Base-by-base conservation (phyloP, 2,113 vertebrate species). In the Stegostoma tigrinum region DNA sequence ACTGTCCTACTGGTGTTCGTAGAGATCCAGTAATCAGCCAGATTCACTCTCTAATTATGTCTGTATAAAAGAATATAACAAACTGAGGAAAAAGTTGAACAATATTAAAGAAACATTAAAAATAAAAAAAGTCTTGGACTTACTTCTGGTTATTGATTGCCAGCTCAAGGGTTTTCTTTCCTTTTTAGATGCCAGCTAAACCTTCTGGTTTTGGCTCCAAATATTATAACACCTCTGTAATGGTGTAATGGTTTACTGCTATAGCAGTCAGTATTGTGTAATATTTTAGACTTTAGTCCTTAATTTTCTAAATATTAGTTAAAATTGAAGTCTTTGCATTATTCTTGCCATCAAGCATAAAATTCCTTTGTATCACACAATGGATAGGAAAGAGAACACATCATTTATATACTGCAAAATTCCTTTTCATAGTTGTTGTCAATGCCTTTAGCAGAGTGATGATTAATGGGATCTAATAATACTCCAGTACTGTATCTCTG, bases 391-490 rank as follows among this genome's bases (percentile, higher is more conserved):
- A 72, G 68, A 52, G 68, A 72, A 68, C 93, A 94, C 45, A 72
- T 75, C 68, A 99, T 99, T 99, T 99, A 99, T 99, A 99, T 99
- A 99, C 99, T 99, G 99, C 99, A 99, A 99, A 99, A 99, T 99
- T 66, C 99, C 99, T 99, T 99, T 99, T 99, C 99, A 99, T 99
- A 98, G 98, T 97, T 98, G 98, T 98, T 99, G 99, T 99, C 99
- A 99, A 98, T 98, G 98, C 98, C 99, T 98, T 99, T 99, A 99
- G 99, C 99, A 99, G 98, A 98, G 98, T 98, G 98, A 98, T 99
- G 99, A 99, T 99, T 99, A 99, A 99, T 99, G 99, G 98, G 99
- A 99, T 99, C 99, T 99, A 99, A 99, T 99, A 99, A 99, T 99
- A 99, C 98, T 98, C 99, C 99, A 99, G 99, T 99, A 99, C 98